Conservation (phyloP, 2,797 vertebrate species). For the Percopsis omiscomaycus region DNA sequence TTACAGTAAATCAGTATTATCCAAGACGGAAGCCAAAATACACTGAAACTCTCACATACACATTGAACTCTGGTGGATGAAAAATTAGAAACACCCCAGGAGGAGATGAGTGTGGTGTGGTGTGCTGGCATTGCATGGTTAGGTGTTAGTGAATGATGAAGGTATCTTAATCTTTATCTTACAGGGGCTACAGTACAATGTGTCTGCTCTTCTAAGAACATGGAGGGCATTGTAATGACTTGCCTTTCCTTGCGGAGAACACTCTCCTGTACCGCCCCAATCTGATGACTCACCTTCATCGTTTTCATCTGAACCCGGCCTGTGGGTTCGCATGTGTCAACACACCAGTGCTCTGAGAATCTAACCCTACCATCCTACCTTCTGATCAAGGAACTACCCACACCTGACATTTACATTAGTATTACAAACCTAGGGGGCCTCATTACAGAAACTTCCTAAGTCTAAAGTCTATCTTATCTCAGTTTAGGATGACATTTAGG, state of each 20-base stretch:
- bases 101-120: constrained; percentile 8
- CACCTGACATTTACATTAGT: constrained; percentile 15
- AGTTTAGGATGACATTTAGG: no score
- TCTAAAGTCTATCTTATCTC: no score
- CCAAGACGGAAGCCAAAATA: constrained; percentile 28
- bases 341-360: constrained; percentile 7
- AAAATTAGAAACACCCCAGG: neutral
- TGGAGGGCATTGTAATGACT: neutral
- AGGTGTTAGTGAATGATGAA: neutral
- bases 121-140: neutral
- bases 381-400: constrained; percentile 8
- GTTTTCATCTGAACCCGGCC: constrained; percentile 7
- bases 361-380: constrained; percentile 23
- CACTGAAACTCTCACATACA: constrained; percentile 14
- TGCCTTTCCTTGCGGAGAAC: constrained; percentile 19
- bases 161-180: neutral
- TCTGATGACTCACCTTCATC: constrained; percentile 40
- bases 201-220: constrained; percentile 24
- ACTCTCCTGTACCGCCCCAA: constrained; percentile 13
- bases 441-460: no score
- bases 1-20: constrained; percentile 25
- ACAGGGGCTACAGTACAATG: neutral
- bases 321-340: constrained; percentile 19
- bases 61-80: constrained; percentile 7
- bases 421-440: no score